Percentiles rank a stretch among this genome's conserved stretches.
Evolutionary conservation across 2,113 vertebrate genomes (phyloP).

Genomic region (Cyprinodon brontotheroides): DNA sequence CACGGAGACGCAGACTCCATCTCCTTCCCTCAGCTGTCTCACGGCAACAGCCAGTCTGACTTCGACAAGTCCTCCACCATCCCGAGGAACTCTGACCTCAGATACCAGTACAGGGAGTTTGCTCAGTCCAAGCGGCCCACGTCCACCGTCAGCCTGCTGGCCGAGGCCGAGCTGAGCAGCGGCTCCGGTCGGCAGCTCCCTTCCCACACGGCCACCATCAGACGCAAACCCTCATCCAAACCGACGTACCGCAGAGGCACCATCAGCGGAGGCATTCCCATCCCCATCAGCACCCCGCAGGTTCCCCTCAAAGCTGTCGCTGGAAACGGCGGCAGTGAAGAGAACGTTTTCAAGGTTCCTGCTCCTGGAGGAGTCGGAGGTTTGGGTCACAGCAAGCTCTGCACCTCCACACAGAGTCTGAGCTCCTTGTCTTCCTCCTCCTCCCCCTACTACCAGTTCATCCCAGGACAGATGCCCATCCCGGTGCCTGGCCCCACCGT

Average conservation of each 20-base stretch:
- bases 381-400: conserved; percentile 71
- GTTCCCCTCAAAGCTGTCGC: conserved; percentile 70
- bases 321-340: conserved; percentile 46
- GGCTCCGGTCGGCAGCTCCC: conserved; percentile 53
- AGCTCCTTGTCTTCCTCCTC: conserved; percentile 70
- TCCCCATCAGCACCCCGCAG: conserved; percentile 83
- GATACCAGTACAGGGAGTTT: conserved; percentile 80
- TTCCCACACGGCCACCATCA: conserved; percentile 82
- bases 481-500: conserved; percentile 59
- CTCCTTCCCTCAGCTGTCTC: conserved; percentile 77
- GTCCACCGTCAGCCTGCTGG: conserved; percentile 82
- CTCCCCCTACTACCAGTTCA: conserved; percentile 79
- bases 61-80: conserved; percentile 86
- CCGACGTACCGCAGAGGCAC: conserved; percentile 79
- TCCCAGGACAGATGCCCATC: conserved; percentile 79
- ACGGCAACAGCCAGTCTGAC: conserved; percentile 71
- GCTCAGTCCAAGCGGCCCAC: conserved; percentile 80
- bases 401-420: conserved; percentile 82
- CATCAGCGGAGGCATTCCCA: conserved; percentile 82
- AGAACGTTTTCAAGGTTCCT: conserved; percentile 48
- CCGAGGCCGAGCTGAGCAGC: conserved; percentile 66
- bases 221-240: conserved; percentile 84
- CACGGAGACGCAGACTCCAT: conserved; percentile 71
- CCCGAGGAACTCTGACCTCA: conserved; percentile 83
- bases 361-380: conserved; percentile 34